Conservation (phyloP, 2,888 invertebrate genomes). For the Dryobota labecula region DNA sequence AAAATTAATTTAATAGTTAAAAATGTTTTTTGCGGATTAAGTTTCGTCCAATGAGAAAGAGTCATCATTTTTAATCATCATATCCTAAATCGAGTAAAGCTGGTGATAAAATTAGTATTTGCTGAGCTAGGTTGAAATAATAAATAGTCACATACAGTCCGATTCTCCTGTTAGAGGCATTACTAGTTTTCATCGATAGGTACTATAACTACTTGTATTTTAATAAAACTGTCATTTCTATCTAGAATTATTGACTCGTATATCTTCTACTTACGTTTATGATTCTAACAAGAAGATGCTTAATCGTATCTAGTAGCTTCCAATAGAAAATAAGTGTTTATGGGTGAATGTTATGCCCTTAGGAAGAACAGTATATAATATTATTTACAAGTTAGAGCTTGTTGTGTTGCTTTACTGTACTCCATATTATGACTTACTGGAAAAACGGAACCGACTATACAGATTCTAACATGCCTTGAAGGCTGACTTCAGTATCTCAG, state of each 20-base stretch:
- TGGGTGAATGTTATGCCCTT: not conserved
- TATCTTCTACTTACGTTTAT: constrained; percentile 14
- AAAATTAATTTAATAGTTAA: constrained; percentile 32
- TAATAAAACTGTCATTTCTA: constrained; percentile 34
- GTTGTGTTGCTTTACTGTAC: not conserved
- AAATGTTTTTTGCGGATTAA: not conserved
- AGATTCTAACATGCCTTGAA: not conserved
- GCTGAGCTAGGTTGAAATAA: not conserved
- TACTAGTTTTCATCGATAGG: constrained; percentile 14
- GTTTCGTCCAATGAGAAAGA: constrained; percentile 7
- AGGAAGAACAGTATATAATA: not conserved
- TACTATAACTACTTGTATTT: constrained; percentile 7
- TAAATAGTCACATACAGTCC: not conserved
- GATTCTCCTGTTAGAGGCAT: constrained; percentile 18
- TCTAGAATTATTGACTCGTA: constrained; percentile 19
- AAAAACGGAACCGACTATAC: not conserved
- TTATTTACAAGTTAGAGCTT: not conserved
- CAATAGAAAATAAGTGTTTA: constrained; percentile 4
- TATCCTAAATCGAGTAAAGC: not conserved
- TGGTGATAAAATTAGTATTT: constrained; percentile 13
- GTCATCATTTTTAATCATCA: not conserved
- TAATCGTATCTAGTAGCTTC: constrained; percentile 12
- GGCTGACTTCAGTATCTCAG: not conserved
- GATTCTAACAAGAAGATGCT: constrained; percentile 4
- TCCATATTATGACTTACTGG: not conserved